Base-by-base conservation (phyloP, 2,888 invertebrate genomes). In the Micoletzkya japonica region DNA sequence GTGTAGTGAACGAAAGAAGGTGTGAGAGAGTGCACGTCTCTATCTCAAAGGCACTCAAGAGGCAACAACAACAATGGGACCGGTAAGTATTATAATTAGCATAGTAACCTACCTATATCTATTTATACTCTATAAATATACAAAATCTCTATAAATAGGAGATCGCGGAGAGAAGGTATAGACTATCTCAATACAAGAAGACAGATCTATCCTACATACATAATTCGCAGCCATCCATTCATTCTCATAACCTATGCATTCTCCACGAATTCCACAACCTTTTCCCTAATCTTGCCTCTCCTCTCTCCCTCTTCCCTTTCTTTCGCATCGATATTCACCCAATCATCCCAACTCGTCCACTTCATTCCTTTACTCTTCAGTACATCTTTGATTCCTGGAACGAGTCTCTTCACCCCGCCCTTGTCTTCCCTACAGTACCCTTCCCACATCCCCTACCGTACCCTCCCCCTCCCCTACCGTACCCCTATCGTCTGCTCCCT, bases 231-330 rank as follows among this genome's bases (percentile, higher is more conserved):
- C 20, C 20, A 10, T 7, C 24, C 26, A n/a, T n/a, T n/a, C n/a
- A n/a, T n/a, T n/a, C n/a, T n/a, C n/a, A n/a, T n/a, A n/a, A n/a
- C n/a, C n/a, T n/a, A n/a, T n/a, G n/a, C n/a, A n/a, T n/a, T n/a
- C n/a, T n/a, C n/a, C n/a, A n/a, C 10, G 37, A 78, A 77, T 0
- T 64, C 66, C 2, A 73, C 73, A 64, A 83, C 75, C 70, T 83
- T 83, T 59, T 83, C 82, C 20, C 84, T 74, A 24, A 81, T 71
- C 67, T 84, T 84, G 17, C 83, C 84, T 20, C 72, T 70, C 52
- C 76, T 54, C 28, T 77, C 72, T 59, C 84, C 84, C 68, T 74
- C 74, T 26, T 73, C 59, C 60, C 74, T 72, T 59, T 84, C 84
- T 52, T 78, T 76, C 26, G 73, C 69, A 69, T 84, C 84, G 20